A percentile compares a stretch with the other conserved stretches of the same genome.
Evolutionary conservation across 2,113 vertebrate species (phyloP).

Genomic region (Crotophaga sulcirostris): DNA sequence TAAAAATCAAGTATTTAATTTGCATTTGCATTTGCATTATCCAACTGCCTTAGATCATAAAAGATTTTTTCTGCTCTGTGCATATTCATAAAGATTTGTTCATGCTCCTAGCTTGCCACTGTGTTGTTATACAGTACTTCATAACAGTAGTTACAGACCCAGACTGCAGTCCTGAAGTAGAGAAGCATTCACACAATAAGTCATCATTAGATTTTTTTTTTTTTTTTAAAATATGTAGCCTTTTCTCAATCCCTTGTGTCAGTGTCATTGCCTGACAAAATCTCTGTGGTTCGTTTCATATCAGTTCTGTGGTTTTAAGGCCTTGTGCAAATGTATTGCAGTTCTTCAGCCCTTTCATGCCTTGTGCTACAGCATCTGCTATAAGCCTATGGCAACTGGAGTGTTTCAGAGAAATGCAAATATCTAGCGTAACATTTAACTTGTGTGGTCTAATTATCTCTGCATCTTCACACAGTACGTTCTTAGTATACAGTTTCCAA

Average conservation of each 20-base stretch:
- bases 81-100: background rate
- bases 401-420: background rate
- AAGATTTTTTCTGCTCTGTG: background rate
- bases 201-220: background rate
- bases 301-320: background rate
- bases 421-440: background rate
- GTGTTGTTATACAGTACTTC: background rate
- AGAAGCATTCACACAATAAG: background rate
- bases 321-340: background rate
- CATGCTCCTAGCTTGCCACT: background rate
- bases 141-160: background rate
- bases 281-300: accelerated
- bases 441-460: background rate
- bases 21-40: background rate
- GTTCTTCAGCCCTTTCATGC: background rate
- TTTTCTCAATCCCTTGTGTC: background rate
- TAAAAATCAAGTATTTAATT: background rate
- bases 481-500: background rate
- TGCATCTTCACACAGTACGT: background rate
- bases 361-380: background rate
- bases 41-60: background rate
- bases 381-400: background rate
- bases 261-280: background rate
- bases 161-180: background rate
- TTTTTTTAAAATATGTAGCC: background rate